Conservation (phyloP, 2,113 vertebrate species). For the Phocoena phocoena region DNA sequence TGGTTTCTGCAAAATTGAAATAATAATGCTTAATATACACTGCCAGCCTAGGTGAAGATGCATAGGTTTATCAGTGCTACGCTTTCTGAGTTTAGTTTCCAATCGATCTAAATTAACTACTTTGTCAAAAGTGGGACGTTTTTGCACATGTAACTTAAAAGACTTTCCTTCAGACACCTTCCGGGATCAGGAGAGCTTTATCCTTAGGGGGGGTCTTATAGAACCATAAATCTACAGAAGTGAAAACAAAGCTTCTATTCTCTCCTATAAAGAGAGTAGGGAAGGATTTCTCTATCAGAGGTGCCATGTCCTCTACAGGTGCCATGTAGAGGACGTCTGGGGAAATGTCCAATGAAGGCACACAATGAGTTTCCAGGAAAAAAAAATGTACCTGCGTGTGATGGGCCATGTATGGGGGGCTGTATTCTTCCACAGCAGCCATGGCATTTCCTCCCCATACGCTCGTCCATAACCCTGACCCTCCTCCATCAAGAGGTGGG, state of each 20-base stretch:
- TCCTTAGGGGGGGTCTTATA: neutral
- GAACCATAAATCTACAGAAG: neutral
- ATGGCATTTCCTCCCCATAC: fast-evolving
- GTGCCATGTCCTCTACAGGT: neutral
- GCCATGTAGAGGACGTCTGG: fast-evolving
- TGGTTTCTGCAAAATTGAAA: neutral
- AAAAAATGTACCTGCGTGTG: fast-evolving
- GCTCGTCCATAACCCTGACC: neutral
- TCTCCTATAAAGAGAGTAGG: neutral
- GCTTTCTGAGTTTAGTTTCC: neutral
- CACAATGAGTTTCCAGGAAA: neutral
- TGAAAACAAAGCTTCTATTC: neutral
- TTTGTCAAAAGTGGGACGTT: neutral
- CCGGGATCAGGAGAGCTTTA: neutral
- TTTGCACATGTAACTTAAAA: neutral
- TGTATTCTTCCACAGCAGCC: neutral
- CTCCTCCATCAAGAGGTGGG: neutral
- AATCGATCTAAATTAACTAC: neutral
- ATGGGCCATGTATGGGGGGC: neutral
- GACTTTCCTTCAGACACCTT: neutral
- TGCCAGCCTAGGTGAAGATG: neutral
- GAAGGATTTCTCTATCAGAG: neutral
- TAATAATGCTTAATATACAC: neutral
- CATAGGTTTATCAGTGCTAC: neutral
- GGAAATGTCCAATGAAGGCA: neutral